Base-by-base conservation (phyloP, 2,888 invertebrate species). In the Antitype chi region DNA sequence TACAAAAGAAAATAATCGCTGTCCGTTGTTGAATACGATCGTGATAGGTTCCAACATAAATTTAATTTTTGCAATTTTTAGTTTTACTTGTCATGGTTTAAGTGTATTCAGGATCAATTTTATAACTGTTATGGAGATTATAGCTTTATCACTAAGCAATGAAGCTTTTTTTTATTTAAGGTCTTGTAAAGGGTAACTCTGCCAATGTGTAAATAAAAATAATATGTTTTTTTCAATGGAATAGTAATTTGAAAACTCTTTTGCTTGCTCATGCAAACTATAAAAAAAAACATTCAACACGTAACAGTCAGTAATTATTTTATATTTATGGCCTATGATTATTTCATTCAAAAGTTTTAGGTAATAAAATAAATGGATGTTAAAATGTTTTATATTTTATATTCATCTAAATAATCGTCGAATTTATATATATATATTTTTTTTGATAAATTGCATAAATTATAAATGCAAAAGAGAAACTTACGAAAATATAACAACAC, bases 11-110 rank as follows among this genome's bases (percentile, higher is more conserved):
- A 82, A 85, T 82, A 70, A 77, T 73, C 64, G 85, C 23, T 62
- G 71, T 73, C 25, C 63, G 80, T 76, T 78, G 74, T 60, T 78
- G 62, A 85, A 72, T 57, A 70, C 74, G 32, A 80, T 86, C 85
- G 84, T 85, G 85, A 86, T 85, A 83, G 84, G 86, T 80, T 83
- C 64, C 49, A 77, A 74, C 76, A 79, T 85, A 71, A 80, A 84
- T 83, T 83, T 76, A 69, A 84, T 84, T 78, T 85, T 72, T 80
- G 83, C 80, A 64, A 73, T 20, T 86, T 85, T 85, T 86, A 80
- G 83, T 82, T 83, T 82, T 74, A 85, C 78, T 73, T 85, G 83
- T 84, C 76, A 74, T 76, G 78, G 20, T 73, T 63, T 82, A 73
- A 63, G 67, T 80, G 72, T 62, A 49, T 55, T 64, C 49, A 72